A percentile compares a stretch with the other conserved stretches of the same genome.
These are phyloP conservation scores for Alectoris magna DNA, from an alignment of 2,797 vertebrate species.

Conservation along the genomic window DNA sequence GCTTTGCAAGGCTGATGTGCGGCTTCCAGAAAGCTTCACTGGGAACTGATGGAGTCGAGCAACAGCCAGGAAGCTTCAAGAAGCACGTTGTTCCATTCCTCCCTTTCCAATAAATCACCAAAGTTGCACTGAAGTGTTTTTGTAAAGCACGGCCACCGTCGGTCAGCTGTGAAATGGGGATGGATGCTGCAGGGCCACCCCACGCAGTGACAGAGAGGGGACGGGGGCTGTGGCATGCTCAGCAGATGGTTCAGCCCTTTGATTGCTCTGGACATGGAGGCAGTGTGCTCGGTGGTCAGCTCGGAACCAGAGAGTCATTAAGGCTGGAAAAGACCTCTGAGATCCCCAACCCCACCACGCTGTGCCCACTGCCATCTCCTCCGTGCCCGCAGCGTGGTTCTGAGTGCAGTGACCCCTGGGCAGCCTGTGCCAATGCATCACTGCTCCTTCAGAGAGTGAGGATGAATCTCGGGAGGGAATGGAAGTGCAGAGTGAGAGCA, in stretches of 20 bases:
- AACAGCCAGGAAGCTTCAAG: not conserved
- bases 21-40: not conserved
- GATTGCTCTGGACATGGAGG: not conserved
- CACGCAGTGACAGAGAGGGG: not conserved
- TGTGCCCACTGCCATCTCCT: no score
- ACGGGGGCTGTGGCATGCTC: not conserved
- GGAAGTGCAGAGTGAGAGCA: not conserved
- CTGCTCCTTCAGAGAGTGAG: not conserved
- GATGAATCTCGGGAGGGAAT: not conserved
- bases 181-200: not conserved
- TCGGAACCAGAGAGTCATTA: no score
- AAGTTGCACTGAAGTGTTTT: accelerated
- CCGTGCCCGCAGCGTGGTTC: no score
- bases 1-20: not conserved
- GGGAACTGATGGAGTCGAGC: not conserved
- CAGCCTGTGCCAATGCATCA: no score
- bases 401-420: no score
- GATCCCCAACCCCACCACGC: no score
- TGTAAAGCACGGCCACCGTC: not conserved
- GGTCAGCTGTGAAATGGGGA: not conserved
- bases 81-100: not conserved
- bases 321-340: no score
- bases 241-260: accelerated
- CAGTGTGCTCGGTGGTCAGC: not conserved
- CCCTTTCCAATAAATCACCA: not conserved